Conservation (phyloP, 2,888 invertebrate genomes). For the Philereme vetulata region DNA sequence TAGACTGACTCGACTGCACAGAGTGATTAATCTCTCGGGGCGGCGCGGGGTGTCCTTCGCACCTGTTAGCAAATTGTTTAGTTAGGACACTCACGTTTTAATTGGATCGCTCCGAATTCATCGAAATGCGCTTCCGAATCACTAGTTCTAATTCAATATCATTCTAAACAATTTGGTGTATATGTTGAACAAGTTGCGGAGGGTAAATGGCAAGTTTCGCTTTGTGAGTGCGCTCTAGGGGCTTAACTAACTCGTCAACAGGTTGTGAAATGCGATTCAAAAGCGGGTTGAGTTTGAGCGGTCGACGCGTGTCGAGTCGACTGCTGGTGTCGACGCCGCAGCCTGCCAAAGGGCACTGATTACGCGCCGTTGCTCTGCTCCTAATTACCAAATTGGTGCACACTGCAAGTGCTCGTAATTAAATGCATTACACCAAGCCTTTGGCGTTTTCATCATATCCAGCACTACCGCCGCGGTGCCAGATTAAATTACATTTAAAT, state of each 20-base stretch:
- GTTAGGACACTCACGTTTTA: slow-evolving; percentile 47
- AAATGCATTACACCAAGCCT: slow-evolving; percentile 73
- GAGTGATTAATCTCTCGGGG: slow-evolving; percentile 71
- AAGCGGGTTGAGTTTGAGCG: slow-evolving; percentile 65
- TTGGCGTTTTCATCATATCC: slow-evolving; percentile 35
- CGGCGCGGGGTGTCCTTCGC: slow-evolving; percentile 45
- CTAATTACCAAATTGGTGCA: slow-evolving; percentile 79
- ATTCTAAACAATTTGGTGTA: slow-evolving; percentile 36
- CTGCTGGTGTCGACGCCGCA: slow-evolving; percentile 3
- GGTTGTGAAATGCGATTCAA: slow-evolving; percentile 77
- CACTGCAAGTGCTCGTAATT: slow-evolving; percentile 75
- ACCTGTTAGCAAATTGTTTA: slow-evolving; percentile 53
- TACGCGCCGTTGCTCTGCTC: slow-evolving; percentile 71
- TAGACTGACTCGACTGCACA: slow-evolving; percentile 57
- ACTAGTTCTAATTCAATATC: slow-evolving; percentile 36
- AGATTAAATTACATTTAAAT: slow-evolving; percentile 17
- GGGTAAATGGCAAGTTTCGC: slow-evolving; percentile 46
- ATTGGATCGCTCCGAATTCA: slow-evolving; percentile 42
- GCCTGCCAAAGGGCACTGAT: slow-evolving; percentile 73
- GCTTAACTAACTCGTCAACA: slow-evolving; percentile 78
- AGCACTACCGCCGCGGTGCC: slow-evolving; percentile 26
- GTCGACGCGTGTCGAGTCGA: slow-evolving; percentile 63
- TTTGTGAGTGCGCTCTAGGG: slow-evolving; percentile 65
- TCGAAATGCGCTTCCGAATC: slow-evolving; percentile 33
- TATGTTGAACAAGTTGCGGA: slow-evolving; percentile 25